phyloP scores from a whole-genome alignment of 2,797 vertebrate species.

The Danionella dracula region DNA sequence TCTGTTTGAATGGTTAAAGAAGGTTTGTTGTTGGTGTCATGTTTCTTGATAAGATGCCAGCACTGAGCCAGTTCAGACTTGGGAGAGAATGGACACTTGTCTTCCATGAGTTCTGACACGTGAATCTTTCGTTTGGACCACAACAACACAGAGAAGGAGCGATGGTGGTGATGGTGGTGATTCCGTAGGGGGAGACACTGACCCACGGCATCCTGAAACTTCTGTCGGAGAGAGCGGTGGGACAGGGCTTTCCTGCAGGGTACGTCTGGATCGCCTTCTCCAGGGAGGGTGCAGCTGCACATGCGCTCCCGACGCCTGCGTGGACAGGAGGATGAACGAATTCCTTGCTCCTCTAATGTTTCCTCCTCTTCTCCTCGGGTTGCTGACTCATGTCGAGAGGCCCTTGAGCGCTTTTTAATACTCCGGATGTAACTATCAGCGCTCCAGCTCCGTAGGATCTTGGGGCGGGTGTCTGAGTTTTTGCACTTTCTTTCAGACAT shows the following conservation, averaged over 20 bases:
- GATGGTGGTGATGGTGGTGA: conserved; percentile 71
- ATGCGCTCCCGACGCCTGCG: conserved; percentile 80
- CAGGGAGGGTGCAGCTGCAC: conserved; percentile 77
- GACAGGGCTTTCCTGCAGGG: conserved; percentile 81
- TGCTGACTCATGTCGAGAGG: conserved; percentile 68
- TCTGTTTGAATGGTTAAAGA: conserved; percentile 66
- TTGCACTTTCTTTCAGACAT: conserved; percentile 75
- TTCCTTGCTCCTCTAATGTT: conserved; percentile 51
- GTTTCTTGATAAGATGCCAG: conserved; percentile 91
- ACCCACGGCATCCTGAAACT: conserved; percentile 89
- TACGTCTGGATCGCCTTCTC: conserved; percentile 75
- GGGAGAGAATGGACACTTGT: conserved; percentile 90
- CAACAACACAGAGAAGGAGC: conserved; percentile 72
- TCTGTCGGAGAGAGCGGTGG: conserved; percentile 86
- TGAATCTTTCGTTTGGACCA: conserved; percentile 92
- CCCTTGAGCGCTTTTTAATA: conserved; percentile 86
- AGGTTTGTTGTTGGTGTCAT: conserved; percentile 68
- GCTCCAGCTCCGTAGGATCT: conserved; percentile 84
- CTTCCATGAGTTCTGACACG: conserved; percentile 91
- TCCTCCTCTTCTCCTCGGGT: conserved; percentile 55
- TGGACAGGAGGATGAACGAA: conserved; percentile 63
- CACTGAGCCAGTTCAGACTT: conserved; percentile 89
- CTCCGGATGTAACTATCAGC: conserved; percentile 90
- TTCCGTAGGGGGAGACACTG: conserved; percentile 91
- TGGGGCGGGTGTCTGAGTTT: conserved; percentile 81